Evolutionary conservation across 23 tunicate species (phyloP).

Genomic region (Halocynthia roretzi): DNA sequence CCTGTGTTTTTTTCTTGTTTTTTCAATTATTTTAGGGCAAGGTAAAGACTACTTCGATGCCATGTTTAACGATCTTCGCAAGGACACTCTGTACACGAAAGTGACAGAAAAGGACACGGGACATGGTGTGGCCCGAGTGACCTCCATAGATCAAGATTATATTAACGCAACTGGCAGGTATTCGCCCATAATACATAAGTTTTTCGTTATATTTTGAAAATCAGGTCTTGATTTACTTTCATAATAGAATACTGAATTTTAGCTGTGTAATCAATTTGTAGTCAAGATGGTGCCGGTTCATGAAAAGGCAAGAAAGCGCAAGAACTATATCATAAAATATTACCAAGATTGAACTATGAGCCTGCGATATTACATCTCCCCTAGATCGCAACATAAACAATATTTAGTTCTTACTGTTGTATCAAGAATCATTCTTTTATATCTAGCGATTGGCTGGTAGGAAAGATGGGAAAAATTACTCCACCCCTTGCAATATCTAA

Average conservation of each 20-base stretch:
- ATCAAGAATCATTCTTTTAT: too few relatives aligned
- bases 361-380: too few relatives aligned
- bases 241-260: neutral
- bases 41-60: constrained; percentile 83
- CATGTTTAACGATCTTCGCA: constrained; percentile 77
- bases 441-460: too few relatives aligned
- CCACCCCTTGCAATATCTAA: too few relatives aligned
- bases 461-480: too few relatives aligned
- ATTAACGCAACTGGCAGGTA: constrained; percentile 80
- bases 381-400: too few relatives aligned
- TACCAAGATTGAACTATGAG: too few relatives aligned
- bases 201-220: too few relatives aligned
- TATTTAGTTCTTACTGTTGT: too few relatives aligned
- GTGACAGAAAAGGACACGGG: constrained; percentile 46
- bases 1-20: neutral
- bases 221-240: neutral
- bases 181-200: too few relatives aligned
- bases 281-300: constrained; percentile 28
- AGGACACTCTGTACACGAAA: constrained; percentile 60
- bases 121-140: constrained; percentile 26
- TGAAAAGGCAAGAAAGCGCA: neutral
- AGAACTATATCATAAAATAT: too few relatives aligned
- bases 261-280: neutral
- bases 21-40: constrained; percentile 42
- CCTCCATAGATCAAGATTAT: constrained; percentile 57